Percentiles rank a stretch among this genome's conserved stretches.
These are phyloP conservation scores for Ariolimax columbianus DNA, from an alignment of 2,888 invertebrate genomes.

Conservation along the genomic window DNA sequence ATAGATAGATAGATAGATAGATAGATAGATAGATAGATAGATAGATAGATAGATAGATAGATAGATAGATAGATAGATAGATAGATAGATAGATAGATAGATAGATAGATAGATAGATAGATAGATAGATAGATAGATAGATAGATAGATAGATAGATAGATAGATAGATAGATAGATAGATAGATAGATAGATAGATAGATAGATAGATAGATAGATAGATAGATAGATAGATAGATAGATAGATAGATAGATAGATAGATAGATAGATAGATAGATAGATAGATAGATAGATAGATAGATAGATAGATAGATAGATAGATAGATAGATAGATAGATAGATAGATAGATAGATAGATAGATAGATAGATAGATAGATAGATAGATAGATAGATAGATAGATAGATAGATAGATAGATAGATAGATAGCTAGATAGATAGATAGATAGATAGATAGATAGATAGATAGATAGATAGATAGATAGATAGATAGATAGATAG, in stretches of 20 bases:
- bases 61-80: conserved; percentile 28
- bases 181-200: conserved; percentile 38
- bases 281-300: no score
- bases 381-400: neutral
- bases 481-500: conserved; percentile 20
- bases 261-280: conserved; percentile 42
- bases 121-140: conserved; percentile 1
- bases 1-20: no score
- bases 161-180: conserved; percentile 41
- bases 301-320: no score
- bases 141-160: neutral
- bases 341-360: neutral
- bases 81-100: neutral
- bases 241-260: conserved; percentile 40
- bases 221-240: conserved; percentile 23
- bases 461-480: neutral
- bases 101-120: conserved; percentile 1
- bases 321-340: neutral
- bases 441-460: neutral
- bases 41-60: no score
- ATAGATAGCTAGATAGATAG: no score
- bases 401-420: neutral
- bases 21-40: no score
- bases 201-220: conserved; percentile 28
- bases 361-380: neutral